Conservation (phyloP, 2,113 vertebrate species). For the Colistium nudipinnis region DNA sequence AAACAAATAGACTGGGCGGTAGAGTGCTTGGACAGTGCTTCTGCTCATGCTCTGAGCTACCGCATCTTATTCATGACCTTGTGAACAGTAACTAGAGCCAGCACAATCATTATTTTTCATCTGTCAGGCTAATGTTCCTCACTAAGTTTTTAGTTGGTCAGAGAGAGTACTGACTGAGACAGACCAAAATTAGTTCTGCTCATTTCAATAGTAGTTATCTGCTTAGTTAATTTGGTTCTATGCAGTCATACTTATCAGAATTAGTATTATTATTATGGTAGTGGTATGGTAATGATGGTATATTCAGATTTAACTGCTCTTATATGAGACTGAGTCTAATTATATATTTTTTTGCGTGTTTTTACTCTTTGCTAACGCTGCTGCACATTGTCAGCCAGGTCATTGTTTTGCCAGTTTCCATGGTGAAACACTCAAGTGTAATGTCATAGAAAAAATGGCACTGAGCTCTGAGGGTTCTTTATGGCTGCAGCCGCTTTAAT, state of each 20-base stretch:
- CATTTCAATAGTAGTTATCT: background rate
- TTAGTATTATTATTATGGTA: too few species aligned
- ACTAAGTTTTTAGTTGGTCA: background rate
- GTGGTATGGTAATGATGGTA: too few species aligned
- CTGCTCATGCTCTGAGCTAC: conserved; percentile 52
- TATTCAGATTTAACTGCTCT: too few species aligned
- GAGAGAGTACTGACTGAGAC: too few species aligned
- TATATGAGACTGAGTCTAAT: too few species aligned
- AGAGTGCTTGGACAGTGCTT: background rate
- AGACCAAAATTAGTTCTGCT: background rate
- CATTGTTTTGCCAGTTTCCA: conserved; percentile 7
- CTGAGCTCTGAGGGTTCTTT: conserved; percentile 66
- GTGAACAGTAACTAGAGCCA: conserved; percentile 51
- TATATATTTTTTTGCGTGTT: background rate
- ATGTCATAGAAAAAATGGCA: conserved; percentile 69
- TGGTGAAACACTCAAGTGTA: conserved; percentile 48
- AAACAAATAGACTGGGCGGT: background rate
- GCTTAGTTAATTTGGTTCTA: background rate
- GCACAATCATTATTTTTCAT: background rate
- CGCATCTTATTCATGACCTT: conserved; percentile 66
- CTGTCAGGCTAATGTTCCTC: conserved; percentile 12
- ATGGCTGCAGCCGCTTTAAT: conserved; percentile 73
- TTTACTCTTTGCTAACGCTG: background rate
- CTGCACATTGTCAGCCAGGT: conserved; percentile 15
- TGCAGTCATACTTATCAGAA: background rate